Conservation (phyloP, 1,140 invertebrate genomes). For the Acromyrmex charruanus region DNA sequence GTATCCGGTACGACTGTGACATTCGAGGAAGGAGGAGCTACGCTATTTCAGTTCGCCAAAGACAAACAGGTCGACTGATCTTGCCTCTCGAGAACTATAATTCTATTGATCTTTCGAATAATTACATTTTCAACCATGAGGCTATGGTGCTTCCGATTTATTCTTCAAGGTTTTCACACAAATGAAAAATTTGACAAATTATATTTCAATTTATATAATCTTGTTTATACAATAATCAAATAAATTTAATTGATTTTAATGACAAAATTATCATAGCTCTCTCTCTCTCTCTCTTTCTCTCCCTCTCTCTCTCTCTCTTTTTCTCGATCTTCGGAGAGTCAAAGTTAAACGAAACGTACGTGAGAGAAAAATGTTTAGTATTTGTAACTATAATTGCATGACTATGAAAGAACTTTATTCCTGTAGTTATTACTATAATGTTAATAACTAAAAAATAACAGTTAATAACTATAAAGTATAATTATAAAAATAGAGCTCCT, state of each 20-base stretch:
- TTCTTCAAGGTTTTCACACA: not conserved
- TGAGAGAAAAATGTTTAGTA: too few species aligned
- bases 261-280: not conserved
- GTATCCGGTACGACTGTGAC: conserved; percentile 90
- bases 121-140: conserved; percentile 38
- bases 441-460: too few species aligned
- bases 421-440: too few species aligned
- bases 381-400: too few species aligned
- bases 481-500: too few species aligned
- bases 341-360: not conserved
- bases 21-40: conserved; percentile 45
- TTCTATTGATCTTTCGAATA: conserved; percentile 12
- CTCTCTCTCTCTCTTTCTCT: too few species aligned
- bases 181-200: not conserved
- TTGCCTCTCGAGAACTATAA: not conserved
- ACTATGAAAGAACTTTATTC: too few species aligned
- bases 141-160: not conserved
- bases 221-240: not conserved
- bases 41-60: conserved; percentile 36
- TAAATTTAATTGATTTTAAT: not conserved
- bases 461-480: too few species aligned
- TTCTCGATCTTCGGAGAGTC: too few species aligned
- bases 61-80: conserved; percentile 8
- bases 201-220: not conserved
- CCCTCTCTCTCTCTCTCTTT: too few species aligned